Evolutionary conservation across 2,797 vertebrate genomes (phyloP), one percentile per base, ranked within the genome.

Genomic region (Borostomias antarcticus): DNA sequence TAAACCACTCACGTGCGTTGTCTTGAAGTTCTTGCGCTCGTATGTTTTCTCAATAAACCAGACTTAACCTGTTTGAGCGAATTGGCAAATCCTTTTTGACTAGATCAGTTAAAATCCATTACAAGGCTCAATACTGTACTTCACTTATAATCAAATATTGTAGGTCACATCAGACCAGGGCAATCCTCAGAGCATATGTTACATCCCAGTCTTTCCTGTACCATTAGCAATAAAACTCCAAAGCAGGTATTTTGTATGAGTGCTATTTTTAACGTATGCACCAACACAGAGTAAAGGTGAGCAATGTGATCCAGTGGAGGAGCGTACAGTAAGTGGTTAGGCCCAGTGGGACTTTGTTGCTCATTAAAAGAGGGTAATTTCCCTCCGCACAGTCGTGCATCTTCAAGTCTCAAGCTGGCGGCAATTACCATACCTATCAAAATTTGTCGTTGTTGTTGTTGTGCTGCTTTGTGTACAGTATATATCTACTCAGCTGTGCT

Each of bases 311-410:
- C 51, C 23, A 2, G 25, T 72, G 75, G 76, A n/a, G n/a, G n/a
- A n/a, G n/a, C n/a, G n/a, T n/a, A n/a, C 64, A 79, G 73, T 74
- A 68, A 26, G 75, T 82, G 69, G 73, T 72, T 77, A 75, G 84
- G 81, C 85, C 85, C 82, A 82, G 76, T 70, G 29, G 74, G 84
- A 83, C 77, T 86, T 79, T 71, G 81, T 82, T 78, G 84, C 82
- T 89, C 87, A 90, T 91, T 90, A 89, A 84, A 83, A 83, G 64
- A 71, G 80, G 82, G 79, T 85, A 86, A 86, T 88, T 90, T 88
- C 88, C 89, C 78, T 80, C 69, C 68, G 64, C 81, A 80, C 79
- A 88, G 89, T 87, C 77, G 78, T 82, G 64, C 75, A 64, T 72
- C 23, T 72, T 75, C 68, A 78, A 75, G 76, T 80, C 80, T 82